Evolutionary conservation across 2,888 invertebrate species (phyloP).

Genomic region (Clanis bilineata): DNA sequence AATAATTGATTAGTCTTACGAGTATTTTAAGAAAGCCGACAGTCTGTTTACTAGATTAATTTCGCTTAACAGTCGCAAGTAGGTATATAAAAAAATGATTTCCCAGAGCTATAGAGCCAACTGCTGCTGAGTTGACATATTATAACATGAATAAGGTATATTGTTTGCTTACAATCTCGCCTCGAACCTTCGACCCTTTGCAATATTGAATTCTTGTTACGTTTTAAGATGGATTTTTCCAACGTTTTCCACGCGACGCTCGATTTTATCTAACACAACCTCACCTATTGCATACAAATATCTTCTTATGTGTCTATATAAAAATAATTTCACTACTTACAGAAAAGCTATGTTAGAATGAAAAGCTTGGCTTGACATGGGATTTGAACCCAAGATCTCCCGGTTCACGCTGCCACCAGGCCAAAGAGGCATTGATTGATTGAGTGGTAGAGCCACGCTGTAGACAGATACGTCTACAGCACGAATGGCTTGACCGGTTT

Average conservation of each 20-base stretch:
- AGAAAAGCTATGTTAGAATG: too few species aligned
- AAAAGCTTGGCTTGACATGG: too few species aligned
- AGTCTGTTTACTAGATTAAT: background rate
- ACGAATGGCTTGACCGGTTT: too few species aligned
- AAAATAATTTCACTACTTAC: too few species aligned
- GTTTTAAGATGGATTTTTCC: slow-evolving; percentile 1
- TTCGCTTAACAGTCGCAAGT: background rate
- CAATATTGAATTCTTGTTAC: background rate
- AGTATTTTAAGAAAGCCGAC: background rate
- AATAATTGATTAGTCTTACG: background rate
- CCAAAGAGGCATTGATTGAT: too few species aligned
- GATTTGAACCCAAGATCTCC: too few species aligned
- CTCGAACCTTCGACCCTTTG: background rate
- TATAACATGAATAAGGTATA: background rate
- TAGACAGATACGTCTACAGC: too few species aligned
- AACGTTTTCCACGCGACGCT: background rate
- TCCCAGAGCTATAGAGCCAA: background rate
- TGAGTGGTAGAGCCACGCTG: too few species aligned
- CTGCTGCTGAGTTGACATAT: background rate
- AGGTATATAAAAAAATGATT: slow-evolving; percentile 1
- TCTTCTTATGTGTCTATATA: too few species aligned
- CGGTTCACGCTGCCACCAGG: too few species aligned
- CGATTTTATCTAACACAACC: background rate
- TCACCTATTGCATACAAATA: too few species aligned
- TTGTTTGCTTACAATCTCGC: slow-evolving; percentile 3